Evolutionary conservation across 1,140 invertebrate species (phyloP), one percentile per base, ranked within the genome.

Genomic region (Diorhabda sublineata): DNA sequence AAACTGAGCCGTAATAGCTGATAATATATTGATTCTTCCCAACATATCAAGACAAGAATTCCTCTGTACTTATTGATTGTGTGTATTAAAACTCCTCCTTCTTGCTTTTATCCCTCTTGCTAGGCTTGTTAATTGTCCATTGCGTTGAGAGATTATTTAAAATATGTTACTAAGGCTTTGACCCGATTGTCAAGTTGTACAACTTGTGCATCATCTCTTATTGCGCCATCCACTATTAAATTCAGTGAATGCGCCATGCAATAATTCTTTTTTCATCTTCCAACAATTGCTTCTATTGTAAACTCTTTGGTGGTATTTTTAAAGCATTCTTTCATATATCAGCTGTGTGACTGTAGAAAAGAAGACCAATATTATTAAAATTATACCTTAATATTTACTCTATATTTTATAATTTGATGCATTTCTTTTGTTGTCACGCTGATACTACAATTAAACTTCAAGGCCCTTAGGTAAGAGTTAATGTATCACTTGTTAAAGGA

Each of bases 291-390:
- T 56, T 56, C 52, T 56, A 56, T 56, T 56, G 3, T 56, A 56
- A 56, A 56, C 52, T 56, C 52, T 7, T 56, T n/a, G 3, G 52
- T 56, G n/a, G n/a, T 56, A 56, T 56, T 56, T 56, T 56, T n/a
- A 56, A 56, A 56, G 52, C 52, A 56, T 56, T 56, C 52, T 56
- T 56, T 56, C n/a, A 56, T 56, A 56, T 56, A 56, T 56, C 52
- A 56, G 52, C 52, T 56, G 52, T 56, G 52, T 56, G 52, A 2
- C 52, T 56, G 52, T n/a, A 56, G 2, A n/a, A 56, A 56, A 56
- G 52, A 56, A 56, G 52, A 56, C 52, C 52, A 56, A 56, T 56
- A 56, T 56, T 56, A 56, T 26, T 26, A 1, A 26, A 26, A 26
- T 26, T 26, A 26, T 26, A 26, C 26, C 26, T 26, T 26, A 26